phyloP scores from a whole-genome alignment of 2,888 invertebrate species.

The Venustoraphidia nigricollis region DNA sequence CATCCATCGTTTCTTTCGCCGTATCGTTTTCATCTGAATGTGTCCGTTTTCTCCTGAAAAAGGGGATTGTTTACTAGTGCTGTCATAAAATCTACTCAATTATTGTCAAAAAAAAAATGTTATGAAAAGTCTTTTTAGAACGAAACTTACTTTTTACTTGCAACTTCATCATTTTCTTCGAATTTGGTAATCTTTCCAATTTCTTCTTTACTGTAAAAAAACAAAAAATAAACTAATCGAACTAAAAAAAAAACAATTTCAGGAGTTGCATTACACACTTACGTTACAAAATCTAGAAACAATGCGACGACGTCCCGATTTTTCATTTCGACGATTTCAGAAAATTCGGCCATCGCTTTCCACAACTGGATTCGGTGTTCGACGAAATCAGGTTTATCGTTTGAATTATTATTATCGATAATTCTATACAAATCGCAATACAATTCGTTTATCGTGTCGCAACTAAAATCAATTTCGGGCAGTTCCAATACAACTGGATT shows the following conservation, averaged over 20 bases:
- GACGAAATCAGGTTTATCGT: slow-evolving; percentile 48
- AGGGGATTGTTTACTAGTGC: too few species aligned
- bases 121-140: too few species aligned
- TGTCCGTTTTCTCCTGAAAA: too few species aligned
- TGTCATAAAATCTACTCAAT: too few species aligned
- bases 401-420: slow-evolving; percentile 22
- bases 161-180: slow-evolving; percentile 22
- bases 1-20: too few species aligned
- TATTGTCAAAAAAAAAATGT: too few species aligned
- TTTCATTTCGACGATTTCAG: slow-evolving; percentile 60
- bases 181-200: slow-evolving; percentile 39
- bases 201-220: slow-evolving; percentile 32
- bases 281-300: slow-evolving; percentile 67
- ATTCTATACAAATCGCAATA: slow-evolving; percentile 17
- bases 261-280: slow-evolving; percentile 16
- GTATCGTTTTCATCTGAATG: too few species aligned
- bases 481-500: slow-evolving; percentile 13
- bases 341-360: slow-evolving; percentile 58
- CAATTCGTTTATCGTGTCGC: slow-evolving; percentile 18
- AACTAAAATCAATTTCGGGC: slow-evolving; percentile 9
- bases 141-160: slow-evolving; percentile 14
- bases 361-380: slow-evolving; percentile 72
- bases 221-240: slow-evolving; percentile 11
- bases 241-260: background rate
- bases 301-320: slow-evolving; percentile 66